These are phyloP conservation scores for Cordylochernes scorpioides DNA, from an alignment of 2,888 invertebrate genomes.

Conservation along the genomic window DNA sequence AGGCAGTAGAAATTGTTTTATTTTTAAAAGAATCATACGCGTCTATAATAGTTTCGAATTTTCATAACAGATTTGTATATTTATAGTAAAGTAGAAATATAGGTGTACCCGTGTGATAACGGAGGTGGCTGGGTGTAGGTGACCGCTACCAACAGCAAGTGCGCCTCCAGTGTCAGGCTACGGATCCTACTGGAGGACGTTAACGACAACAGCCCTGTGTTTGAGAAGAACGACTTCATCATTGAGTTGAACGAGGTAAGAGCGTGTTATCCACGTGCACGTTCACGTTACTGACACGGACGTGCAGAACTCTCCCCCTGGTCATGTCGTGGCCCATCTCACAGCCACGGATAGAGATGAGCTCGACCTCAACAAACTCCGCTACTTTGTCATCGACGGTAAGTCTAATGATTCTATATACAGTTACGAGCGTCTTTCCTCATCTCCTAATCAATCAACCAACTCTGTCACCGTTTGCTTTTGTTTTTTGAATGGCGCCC, in stretches of 20 bases:
- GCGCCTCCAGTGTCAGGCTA: conserved; percentile 15
- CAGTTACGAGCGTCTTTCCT: background rate
- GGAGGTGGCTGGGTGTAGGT: too few species aligned
- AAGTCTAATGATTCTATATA: background rate
- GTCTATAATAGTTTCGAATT: too few species aligned
- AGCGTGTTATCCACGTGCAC: too few species aligned
- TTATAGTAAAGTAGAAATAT: too few species aligned
- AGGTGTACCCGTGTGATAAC: too few species aligned
- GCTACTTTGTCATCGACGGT: conserved; percentile 16
- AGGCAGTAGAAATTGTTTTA: too few species aligned
- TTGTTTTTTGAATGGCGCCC: too few species aligned
- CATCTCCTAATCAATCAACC: too few species aligned
- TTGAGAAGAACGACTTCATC: conserved; percentile 15
- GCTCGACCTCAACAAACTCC: conserved; percentile 15
- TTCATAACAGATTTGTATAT: too few species aligned
- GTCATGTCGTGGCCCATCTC: conserved; percentile 14
- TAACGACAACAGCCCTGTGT: conserved; percentile 17
- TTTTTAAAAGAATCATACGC: too few species aligned
- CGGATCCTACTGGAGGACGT: conserved; percentile 17
- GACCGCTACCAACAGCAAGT: conserved; percentile 15
- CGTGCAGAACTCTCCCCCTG: conserved; percentile 15
- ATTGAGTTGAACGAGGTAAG: conserved; percentile 16
- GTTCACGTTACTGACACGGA: too few species aligned
- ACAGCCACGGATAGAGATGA: conserved; percentile 16
- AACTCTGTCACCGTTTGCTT: too few species aligned